Percentiles rank a stretch among this genome's conserved stretches.
These are phyloP conservation scores for Callospermophilus lateralis DNA, from an alignment of 2,113 vertebrate genomes.

Conservation along the genomic window DNA sequence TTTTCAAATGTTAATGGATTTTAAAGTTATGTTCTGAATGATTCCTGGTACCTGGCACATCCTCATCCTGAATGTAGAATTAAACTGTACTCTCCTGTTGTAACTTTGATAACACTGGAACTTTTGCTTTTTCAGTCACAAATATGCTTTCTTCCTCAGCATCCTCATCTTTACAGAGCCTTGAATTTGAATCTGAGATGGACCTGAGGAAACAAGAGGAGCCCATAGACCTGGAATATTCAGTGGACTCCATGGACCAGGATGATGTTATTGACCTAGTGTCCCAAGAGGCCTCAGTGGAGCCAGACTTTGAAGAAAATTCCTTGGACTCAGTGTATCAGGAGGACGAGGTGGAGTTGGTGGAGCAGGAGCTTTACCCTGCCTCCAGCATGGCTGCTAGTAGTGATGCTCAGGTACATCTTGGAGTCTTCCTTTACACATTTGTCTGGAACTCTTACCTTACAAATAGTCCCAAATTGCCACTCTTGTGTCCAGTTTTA, in stretches of 20 bases:
- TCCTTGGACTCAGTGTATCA: not conserved
- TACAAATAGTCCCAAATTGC: not conserved
- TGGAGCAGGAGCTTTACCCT: accelerated
- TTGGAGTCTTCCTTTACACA: not conserved
- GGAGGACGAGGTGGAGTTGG: not conserved
- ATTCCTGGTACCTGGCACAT: constrained; percentile 4
- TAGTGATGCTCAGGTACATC: not conserved
- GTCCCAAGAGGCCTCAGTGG: not conserved
- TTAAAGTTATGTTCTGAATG: constrained; percentile 29
- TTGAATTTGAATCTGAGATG: accelerated
- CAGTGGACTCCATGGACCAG: constrained; percentile 2
- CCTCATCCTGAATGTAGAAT: not conserved
- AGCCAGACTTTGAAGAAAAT: not conserved
- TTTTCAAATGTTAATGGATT: constrained; percentile 43
- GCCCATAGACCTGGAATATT: not conserved
- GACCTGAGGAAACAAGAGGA: accelerated
- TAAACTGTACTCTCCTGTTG: not conserved
- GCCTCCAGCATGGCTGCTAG: accelerated
- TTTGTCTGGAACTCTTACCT: not conserved
- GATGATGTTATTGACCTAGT: accelerated
- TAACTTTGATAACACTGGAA: not conserved
- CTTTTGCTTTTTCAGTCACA: not conserved
- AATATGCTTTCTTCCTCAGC: constrained; percentile 84
- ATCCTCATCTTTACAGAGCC: constrained; percentile 82
- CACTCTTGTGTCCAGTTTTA: not conserved